Percentiles rank a stretch among this genome's conserved stretches.
phyloP scores from a whole-genome alignment of 2,888 invertebrate genomes.

The Lithophane leautieri region DNA sequence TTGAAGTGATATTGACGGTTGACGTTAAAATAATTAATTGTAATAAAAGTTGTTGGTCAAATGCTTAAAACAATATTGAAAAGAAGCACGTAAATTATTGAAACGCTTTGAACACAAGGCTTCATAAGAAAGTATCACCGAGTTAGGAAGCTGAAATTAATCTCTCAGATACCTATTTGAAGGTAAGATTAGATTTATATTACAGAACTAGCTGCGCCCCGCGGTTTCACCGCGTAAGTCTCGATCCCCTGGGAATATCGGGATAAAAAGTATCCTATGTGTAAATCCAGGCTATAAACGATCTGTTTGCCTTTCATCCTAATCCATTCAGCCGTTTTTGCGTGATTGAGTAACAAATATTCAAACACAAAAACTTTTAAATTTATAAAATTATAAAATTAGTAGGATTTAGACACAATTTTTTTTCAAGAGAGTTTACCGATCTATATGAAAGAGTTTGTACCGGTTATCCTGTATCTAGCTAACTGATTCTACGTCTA shows the following conservation, averaged over 20 bases:
- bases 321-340: too few relatives aligned
- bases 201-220: too few relatives aligned
- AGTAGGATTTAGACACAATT: neutral
- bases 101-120: neutral
- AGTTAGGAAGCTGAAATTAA: slow-evolving; percentile 1
- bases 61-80: neutral
- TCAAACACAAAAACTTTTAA: too few relatives aligned
- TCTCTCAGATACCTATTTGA: neutral
- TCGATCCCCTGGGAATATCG: too few relatives aligned
- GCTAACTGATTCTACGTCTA: neutral
- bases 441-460: neutral
- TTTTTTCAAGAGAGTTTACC: neutral
- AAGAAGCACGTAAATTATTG: neutral
- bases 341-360: too few relatives aligned
- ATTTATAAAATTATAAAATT: too few relatives aligned
- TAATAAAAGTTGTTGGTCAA: neutral
- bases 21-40: neutral
- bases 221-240: too few relatives aligned
- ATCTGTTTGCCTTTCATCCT: too few relatives aligned
- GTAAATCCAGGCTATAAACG: too few relatives aligned
- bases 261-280: too few relatives aligned
- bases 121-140: neutral
- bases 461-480: slow-evolving; percentile 7
- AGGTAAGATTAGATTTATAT: neutral
- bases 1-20: neutral